Evolutionary conservation across 1,140 invertebrate genomes (phyloP).

Genomic region (Galendromus occidentalis): DNA sequence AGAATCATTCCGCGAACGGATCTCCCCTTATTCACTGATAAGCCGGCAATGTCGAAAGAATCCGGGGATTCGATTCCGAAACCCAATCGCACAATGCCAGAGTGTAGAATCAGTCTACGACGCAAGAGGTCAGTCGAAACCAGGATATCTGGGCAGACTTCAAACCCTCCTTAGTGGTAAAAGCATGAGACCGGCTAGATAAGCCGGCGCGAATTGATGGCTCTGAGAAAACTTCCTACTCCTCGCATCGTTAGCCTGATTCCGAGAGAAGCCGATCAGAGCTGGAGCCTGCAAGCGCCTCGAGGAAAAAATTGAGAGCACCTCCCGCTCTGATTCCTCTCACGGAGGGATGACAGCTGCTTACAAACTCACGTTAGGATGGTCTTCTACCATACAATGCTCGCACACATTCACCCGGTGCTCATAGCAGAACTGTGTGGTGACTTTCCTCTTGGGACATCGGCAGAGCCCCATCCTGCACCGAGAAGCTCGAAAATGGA

Average conservation of each 20-base stretch:
- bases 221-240: background rate
- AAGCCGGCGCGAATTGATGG: too few species aligned
- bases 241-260: background rate
- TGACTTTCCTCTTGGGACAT: conserved; percentile 85
- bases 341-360: too few species aligned
- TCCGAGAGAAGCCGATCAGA: background rate
- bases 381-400: conserved; percentile 84
- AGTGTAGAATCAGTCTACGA: background rate
- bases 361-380: conserved; percentile 53
- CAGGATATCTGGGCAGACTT: too few species aligned
- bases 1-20: conserved; percentile 12
- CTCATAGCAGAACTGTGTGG: conserved; percentile 95
- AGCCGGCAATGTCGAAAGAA: background rate
- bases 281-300: background rate
- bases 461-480: conserved; percentile 83
- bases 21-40: background rate
- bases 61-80: background rate
- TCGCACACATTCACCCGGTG: conserved; percentile 97
- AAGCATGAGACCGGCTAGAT: too few species aligned
- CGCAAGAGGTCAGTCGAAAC: too few species aligned
- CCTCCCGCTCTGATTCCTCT: background rate
- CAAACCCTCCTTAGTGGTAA: too few species aligned
- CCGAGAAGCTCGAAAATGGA: background rate
- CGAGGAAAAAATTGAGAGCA: background rate
- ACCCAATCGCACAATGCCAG: background rate